Base-by-base conservation (phyloP, 2,113 vertebrate genomes). In the Nettapus auritus region DNA sequence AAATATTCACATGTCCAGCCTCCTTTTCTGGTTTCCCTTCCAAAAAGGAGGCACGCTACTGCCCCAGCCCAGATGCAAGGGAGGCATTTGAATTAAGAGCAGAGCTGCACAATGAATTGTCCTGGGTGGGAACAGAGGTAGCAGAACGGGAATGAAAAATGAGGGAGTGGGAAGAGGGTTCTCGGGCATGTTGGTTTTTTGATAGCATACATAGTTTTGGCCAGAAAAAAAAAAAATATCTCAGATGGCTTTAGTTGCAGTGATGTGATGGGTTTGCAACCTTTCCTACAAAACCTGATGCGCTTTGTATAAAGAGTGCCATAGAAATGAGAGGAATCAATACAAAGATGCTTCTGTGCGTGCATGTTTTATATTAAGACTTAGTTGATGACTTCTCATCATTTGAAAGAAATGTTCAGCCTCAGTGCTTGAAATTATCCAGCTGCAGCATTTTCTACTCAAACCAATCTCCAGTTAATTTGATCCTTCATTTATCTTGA, bases 401-500 rank as follows among this genome's bases (percentile, higher is more conserved):
- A 73, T 95, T 85, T 92, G 93, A 93, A 96, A 96, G 92, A 95
- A 96, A 96, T 52, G 94, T 95, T 96, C 94, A 93, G 94, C 89
- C 77, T 95, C 89, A 82, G 90, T 93, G 78, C 90, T 82, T 90
- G 94, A 96, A 96, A 97, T 97, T 94, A 96, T 92, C 93, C 90
- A 96, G 88, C 92, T 97, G 95, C 83, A 96, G 95, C 78, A 74
- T 87, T 94, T 96, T 92, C 92, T 67, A 90, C 90, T 94, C 96
- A 94, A 93, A 95, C 94, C 96, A 97, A 96, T 97, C 96, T 97
- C 93, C 91, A 94, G 86, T 96, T 96, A 97, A 96, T 96, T 96
- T 95, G 94, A 95, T 93, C 96, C 94, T 96, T 96, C 96, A 97
- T 96, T 97, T 97, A 90, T 96, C 94, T 96, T 90, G 96, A 96